These are phyloP conservation scores for Triplophysa yarkandensis DNA, from an alignment of 2,797 vertebrate species.

Conservation along the genomic window DNA sequence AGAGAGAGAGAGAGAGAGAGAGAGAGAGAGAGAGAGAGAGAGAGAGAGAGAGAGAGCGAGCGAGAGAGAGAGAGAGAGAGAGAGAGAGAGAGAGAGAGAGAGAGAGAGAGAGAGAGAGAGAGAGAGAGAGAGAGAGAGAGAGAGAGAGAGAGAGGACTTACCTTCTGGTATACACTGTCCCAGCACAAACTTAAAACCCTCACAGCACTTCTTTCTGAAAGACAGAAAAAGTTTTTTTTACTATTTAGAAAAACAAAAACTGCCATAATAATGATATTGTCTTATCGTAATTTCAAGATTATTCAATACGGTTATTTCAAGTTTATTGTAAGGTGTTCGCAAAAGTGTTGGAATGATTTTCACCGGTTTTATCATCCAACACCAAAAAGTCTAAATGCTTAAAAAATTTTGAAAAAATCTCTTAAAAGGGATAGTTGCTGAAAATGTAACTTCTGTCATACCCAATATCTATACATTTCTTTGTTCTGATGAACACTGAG, in stretches of 20 bases:
- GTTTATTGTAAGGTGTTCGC: not conserved
- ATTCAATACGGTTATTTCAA: too few species aligned
- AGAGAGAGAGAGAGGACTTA: conserved; percentile 65
- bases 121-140: not conserved
- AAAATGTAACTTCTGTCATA: too few species aligned
- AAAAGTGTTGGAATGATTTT: too few species aligned
- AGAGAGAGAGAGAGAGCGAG: not conserved
- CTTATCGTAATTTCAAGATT: not conserved
- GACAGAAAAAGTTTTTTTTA: conserved; percentile 47
- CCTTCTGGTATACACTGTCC: conserved; percentile 99
- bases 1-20: too few species aligned
- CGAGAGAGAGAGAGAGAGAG: conserved; percentile 40
- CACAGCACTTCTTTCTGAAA: conserved; percentile 95
- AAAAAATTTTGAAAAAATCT: too few species aligned
- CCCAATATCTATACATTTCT: too few species aligned
- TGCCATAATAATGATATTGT: not conserved
- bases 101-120: not conserved
- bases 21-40: not conserved
- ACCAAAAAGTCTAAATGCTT: too few species aligned
- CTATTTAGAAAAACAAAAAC: not conserved
- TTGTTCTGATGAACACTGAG: too few species aligned
- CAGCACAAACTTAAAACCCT: conserved; percentile 95
- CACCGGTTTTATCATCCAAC: too few species aligned
- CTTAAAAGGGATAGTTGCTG: too few species aligned
- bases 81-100: not conserved